Evolutionary conservation across 2,113 vertebrate species (phyloP).

Genomic region (Chionodraco myersi): DNA sequence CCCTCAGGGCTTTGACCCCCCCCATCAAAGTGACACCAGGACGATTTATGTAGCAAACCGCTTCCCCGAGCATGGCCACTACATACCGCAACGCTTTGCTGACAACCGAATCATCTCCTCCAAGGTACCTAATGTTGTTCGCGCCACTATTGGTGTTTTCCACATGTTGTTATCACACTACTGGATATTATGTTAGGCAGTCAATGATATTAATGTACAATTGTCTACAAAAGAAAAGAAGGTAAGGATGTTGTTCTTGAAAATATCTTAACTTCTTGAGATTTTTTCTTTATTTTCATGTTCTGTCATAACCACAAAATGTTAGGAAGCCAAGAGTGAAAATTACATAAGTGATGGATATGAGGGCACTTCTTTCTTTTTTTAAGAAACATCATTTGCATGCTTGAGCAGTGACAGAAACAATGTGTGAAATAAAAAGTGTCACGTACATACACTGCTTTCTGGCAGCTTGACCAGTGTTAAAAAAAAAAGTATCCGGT

Average conservation of each 20-base stretch:
- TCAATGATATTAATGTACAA: too few species aligned
- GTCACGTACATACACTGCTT: neutral
- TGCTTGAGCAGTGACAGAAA: neutral
- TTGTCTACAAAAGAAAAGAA: neutral
- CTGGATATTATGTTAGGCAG: neutral
- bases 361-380: neutral
- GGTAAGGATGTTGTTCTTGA: neutral
- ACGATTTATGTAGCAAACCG: slow-evolving; percentile 97
- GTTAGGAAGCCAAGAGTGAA: neutral
- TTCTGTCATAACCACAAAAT: neutral
- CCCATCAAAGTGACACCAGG: slow-evolving; percentile 96
- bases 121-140: slow-evolving; percentile 85
- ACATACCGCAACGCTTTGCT: slow-evolving; percentile 94
- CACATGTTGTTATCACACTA: neutral
- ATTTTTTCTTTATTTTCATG: neutral
- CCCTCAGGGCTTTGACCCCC: slow-evolving; percentile 95
- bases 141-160: neutral
- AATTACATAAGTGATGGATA: neutral
- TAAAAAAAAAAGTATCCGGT: neutral
- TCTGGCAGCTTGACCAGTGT: neutral
- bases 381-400: neutral
- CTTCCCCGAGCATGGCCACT: slow-evolving; percentile 95
- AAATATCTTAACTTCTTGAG: neutral
- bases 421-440: neutral
- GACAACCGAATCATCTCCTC: slow-evolving; percentile 99